Evolutionary conservation across 2,888 invertebrate genomes (phyloP), one percentile per base, ranked within the genome.

Genomic region (Alentia gelatinosa): DNA sequence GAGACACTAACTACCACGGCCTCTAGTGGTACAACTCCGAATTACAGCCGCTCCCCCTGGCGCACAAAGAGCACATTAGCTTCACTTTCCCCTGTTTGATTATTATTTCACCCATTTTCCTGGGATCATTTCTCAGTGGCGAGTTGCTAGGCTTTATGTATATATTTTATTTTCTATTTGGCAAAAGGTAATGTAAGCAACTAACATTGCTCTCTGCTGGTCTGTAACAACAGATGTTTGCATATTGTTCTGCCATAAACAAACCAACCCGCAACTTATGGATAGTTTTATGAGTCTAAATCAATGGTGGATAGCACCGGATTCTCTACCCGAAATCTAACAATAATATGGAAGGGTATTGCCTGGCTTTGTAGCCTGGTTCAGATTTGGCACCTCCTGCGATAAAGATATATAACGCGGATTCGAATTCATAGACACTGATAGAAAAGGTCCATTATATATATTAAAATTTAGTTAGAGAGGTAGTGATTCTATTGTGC

Each of bases 21-120:
- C 68, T 30, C 83, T 83, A 26, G 83, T 83, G 83, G 83, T 40
- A 30, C 23, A 83, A 40, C 83, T 83, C 83, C 83, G 83, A 83
- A 83, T 40, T 39, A 83, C 83, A 83, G 35, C 1, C 83, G 83
- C 37, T 68, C 83, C 39, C 35, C 83, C 56, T 56, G 35, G 39
- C 39, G 7, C 83, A 26, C 40, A 40, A 7, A n/a, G 83, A 83
- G 83, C 83, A 83, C 83, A 83, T 0, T 35, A 39, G 83, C 7
- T 40, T 83, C 37, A 83, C 68, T 68, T 68, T 68, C 68, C 33
- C 56, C 56, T 56, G 56, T 56, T 56, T 56, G 56, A 56, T 56
- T 56, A 19, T 56, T 56, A 1, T 56, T 19, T 56, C n/a, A n/a
- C n/a, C n/a, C n/a, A n/a, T n/a, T n/a, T n/a, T n/a, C n/a, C n/a